These are phyloP conservation scores for Perca flavescens DNA, from an alignment of 2,113 vertebrate genomes.

Conservation along the genomic window DNA sequence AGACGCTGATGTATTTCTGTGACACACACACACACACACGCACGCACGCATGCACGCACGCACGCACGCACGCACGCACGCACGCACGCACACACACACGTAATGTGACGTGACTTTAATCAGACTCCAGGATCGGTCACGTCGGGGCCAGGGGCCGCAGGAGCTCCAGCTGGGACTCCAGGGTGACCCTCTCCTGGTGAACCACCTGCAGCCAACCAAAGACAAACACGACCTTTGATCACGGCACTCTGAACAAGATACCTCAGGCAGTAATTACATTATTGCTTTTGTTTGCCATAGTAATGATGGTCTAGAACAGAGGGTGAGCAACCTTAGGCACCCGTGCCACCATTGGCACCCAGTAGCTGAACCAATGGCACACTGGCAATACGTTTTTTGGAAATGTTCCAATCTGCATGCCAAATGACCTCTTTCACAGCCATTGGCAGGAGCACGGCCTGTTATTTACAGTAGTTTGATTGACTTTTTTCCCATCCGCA, in stretches of 20 bases:
- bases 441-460: no score
- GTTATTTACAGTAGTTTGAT: no score
- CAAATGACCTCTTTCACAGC: no score
- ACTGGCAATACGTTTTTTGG: no score
- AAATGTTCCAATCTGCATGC: no score
- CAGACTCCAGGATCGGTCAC: conserved; percentile 75
- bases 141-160: conserved; percentile 91
- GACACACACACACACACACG: not conserved
- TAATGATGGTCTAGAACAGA: conserved; percentile 6
- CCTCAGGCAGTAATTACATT: conserved; percentile 3
- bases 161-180: conserved; percentile 95
- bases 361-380: no score
- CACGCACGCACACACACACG: no score
- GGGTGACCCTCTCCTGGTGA: conserved; percentile 92
- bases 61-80: no score
- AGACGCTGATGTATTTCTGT: not conserved
- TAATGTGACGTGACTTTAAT: not conserved
- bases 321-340: no score
- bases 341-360: no score
- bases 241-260: conserved; percentile 16
- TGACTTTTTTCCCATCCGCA: no score
- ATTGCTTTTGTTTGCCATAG: conserved; percentile 24
- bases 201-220: conserved; percentile 86
- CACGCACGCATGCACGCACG: no score
- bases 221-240: conserved; percentile 32